These are phyloP conservation scores for Conistra vaccinii DNA, from an alignment of 2,888 invertebrate genomes.

Conservation along the genomic window DNA sequence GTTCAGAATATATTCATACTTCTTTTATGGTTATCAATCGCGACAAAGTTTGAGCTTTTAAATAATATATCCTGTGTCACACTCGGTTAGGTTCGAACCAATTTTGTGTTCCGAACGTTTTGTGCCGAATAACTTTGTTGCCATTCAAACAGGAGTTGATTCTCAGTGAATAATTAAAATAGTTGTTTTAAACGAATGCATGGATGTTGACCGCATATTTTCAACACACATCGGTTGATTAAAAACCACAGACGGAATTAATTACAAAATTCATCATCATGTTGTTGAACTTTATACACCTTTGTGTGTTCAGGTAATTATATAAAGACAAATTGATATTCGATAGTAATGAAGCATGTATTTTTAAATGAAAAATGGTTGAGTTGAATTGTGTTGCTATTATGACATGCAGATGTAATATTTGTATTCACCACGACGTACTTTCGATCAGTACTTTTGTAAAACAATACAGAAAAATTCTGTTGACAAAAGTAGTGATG, in stretches of 20 bases:
- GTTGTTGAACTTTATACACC: slow-evolving; percentile 50
- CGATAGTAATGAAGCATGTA: slow-evolving; percentile 30
- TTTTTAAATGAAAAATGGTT: slow-evolving; percentile 25
- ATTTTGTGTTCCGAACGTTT: slow-evolving; percentile 56
- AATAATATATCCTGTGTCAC: slow-evolving; percentile 59
- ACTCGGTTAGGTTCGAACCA: slow-evolving; percentile 44
- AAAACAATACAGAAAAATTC: slow-evolving; percentile 1
- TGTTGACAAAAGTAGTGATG: slow-evolving; percentile 7
- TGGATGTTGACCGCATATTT: slow-evolving; percentile 80
- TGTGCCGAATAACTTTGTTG: slow-evolving; percentile 71
- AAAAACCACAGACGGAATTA: slow-evolving; percentile 76
- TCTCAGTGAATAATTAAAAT: slow-evolving; percentile 82
- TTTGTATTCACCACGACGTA: not conserved
- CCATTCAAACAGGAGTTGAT: slow-evolving; percentile 70
- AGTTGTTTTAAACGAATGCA: slow-evolving; percentile 78
- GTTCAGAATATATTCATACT: slow-evolving; percentile 84
- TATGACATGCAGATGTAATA: slow-evolving; percentile 24
- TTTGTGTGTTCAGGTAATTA: slow-evolving; percentile 54
- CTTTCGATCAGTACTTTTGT: not conserved
- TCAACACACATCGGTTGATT: slow-evolving; percentile 78
- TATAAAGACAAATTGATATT: slow-evolving; percentile 53
- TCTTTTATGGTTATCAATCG: slow-evolving; percentile 76
- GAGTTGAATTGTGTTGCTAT: not conserved
- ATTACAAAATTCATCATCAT: slow-evolving; percentile 67
- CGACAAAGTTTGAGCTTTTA: slow-evolving; percentile 62